Conservation (phyloP, 2,888 invertebrate genomes). For the Drosophila greeni region DNA sequence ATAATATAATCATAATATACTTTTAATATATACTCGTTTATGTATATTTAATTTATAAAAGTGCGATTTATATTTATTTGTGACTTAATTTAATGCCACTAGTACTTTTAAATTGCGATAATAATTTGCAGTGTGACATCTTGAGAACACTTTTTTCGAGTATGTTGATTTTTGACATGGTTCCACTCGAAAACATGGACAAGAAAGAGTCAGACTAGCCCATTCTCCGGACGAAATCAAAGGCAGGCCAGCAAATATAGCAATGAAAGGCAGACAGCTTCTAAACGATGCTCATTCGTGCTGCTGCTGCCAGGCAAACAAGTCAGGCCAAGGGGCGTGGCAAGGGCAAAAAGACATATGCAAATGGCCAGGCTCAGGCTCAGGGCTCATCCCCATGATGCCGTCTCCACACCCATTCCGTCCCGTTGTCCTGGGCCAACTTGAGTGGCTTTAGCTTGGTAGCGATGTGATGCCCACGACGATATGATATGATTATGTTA, state of each 20-base stretch:
- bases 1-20: no score
- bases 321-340: constrained; percentile 26
- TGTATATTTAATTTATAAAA: no score
- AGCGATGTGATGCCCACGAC: constrained; percentile 70
- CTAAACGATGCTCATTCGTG: constrained; percentile 65
- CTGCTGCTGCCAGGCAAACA: constrained; percentile 53
- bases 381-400: constrained; percentile 21
- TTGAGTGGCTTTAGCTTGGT: constrained; percentile 69
- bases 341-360: constrained; percentile 53
- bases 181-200: constrained; percentile 2
- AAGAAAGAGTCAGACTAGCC: constrained; percentile 3
- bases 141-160: not conserved
- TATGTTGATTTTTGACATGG: constrained; percentile 14
- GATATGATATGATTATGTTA: constrained; percentile 75
- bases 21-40: no score
- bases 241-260: constrained; percentile 61
- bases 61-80: no score
- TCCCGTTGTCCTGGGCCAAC: constrained; percentile 55
- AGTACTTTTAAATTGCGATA: no score
- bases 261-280: constrained; percentile 70
- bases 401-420: constrained; percentile 15
- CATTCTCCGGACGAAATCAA: constrained; percentile 24
- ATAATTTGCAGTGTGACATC: not conserved
- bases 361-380: constrained; percentile 65
- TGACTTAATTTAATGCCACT: no score